Evolutionary conservation across 2,888 invertebrate species (phyloP), one percentile per base, ranked within the genome.

Genomic region (Oligia strigilis): DNA sequence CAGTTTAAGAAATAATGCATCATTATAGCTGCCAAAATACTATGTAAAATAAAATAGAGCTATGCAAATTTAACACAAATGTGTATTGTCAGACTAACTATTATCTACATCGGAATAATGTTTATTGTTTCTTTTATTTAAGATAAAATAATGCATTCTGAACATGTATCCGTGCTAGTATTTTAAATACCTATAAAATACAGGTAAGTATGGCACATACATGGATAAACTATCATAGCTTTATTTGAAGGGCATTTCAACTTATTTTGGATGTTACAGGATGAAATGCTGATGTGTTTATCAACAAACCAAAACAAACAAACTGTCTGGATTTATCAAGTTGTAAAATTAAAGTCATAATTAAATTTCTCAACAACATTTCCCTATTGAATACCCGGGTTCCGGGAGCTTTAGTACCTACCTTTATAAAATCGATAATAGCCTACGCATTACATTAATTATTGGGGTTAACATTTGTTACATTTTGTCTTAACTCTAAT

Each of bases 361-460:
- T 6, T n/a, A 29, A 11, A 72, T 49, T 60, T 19, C 67, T 14
- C 29, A 70, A 46, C 2, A 67, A 46, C 3, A 67, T 62, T 40
- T 4, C 6, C 43, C 1, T 58, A 52, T 23, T 40, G 23, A 71
- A 19, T 76, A 81, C 58, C 62, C 19, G 49, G 58, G 49, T 69
- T 69, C 60, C 85, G 62, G 43, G 52, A 67, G 62, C 55, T 62
- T 65, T 36, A 62, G 43, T 74, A 71, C 9, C 23, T 75, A 78
- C 60, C n/a, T 65, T 8, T 65, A 77, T 0, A 85, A 88, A 87
- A 85, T 88, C 87, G 67, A 89, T 88, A 87, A 73, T 73, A 29
- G 58, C 55, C 52, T 77, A 84, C 49, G 73, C 72, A 81, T 78
- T 74, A 67, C 17, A 72, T 43, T 79, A 13, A 85, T 69, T 80